Base-by-base conservation (phyloP, 2,113 vertebrate genomes). In the Asarcornis scutulata region DNA sequence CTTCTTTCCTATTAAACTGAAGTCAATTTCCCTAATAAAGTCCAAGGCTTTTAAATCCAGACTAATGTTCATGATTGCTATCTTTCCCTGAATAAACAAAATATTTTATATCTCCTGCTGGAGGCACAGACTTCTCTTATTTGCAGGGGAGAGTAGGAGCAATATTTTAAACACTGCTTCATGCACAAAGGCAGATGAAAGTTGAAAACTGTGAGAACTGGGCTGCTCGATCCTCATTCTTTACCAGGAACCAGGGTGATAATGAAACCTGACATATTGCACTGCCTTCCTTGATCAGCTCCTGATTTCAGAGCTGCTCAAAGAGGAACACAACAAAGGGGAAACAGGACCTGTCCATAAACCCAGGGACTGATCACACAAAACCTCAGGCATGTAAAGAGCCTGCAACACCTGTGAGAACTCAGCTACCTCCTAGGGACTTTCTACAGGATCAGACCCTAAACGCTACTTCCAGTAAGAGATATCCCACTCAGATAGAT, bases 81-180 rank as follows among this genome's bases (percentile, higher is more conserved):
- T 96, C 96, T 95, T 85, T 69, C 64, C 67, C 68, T 82, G 86
- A 89, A 89, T 80, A 93, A 96, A 96, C 86, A 91, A 58, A 93
- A 88, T 88, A 76, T 53, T 89, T 93, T 73, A 46, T 89, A 81
- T 46, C 40, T 87, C 89, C 59, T 91, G 36, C 72, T 3, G 1
- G 67, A 87, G 83, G 58, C 66, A 93, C 80, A 87, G 86, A 21
- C 62, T 84, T 86, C 83, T 68, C 64, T 89, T 88, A 69, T 95
- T 86, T 93, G 34, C 58, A 84, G 48, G 62, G 31, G 7, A 82
- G 50, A 84, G 22, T 18, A 12, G 29, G 76, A 91, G 55, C 44
- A 91, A 90, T 64, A 63, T 92, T 89, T 89, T 86, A 76, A 93
- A 84, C 59, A 38, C 66, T 50, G 53, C 60, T 84, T 81, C 64